Evolutionary conservation across 2,888 invertebrate genomes (phyloP).

Genomic region (Brassicogethes aeneus): DNA sequence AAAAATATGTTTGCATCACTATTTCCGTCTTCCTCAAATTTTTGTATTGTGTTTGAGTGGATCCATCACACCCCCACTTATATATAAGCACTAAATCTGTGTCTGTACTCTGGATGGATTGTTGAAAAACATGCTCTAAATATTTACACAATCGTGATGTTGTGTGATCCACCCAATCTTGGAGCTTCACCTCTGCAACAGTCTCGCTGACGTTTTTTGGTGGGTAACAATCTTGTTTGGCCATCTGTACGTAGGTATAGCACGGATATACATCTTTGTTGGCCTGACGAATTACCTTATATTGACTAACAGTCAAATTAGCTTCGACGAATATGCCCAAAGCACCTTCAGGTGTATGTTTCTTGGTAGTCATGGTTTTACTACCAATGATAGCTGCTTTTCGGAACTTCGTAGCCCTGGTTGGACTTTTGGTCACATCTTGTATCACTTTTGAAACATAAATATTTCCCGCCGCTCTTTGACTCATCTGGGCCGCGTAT

Average conservation of each 20-base stretch:
- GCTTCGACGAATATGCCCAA: constrained; percentile 4
- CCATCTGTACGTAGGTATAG: not conserved
- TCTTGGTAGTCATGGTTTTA: not conserved
- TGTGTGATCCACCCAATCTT: not conserved
- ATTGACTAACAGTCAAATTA: constrained; percentile 1
- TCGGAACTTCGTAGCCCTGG: not conserved
- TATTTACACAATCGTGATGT: not conserved
- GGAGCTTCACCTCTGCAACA: no score
- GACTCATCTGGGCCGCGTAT: not conserved
- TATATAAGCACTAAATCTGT: no score
- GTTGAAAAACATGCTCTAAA: no score
- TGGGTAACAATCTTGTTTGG: not conserved
- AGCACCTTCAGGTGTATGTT: not conserved
- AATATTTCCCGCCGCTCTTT: not conserved
- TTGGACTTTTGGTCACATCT: constrained; percentile 2
- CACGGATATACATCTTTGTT: not conserved
- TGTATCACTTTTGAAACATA: not conserved
- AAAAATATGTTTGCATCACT: no score
- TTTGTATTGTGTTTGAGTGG: no score
- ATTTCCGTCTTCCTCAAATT: no score
- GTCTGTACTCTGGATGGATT: no score
- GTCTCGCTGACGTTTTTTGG: not conserved
- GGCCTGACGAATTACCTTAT: not conserved
- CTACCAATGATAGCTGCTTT: constrained; percentile 2
- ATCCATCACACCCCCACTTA: no score